Percentiles rank a stretch among this genome's conserved stretches.
These are phyloP conservation scores for Microcebus lehilahytsara DNA, from an alignment of 2,113 vertebrate species.

Conservation along the genomic window DNA sequence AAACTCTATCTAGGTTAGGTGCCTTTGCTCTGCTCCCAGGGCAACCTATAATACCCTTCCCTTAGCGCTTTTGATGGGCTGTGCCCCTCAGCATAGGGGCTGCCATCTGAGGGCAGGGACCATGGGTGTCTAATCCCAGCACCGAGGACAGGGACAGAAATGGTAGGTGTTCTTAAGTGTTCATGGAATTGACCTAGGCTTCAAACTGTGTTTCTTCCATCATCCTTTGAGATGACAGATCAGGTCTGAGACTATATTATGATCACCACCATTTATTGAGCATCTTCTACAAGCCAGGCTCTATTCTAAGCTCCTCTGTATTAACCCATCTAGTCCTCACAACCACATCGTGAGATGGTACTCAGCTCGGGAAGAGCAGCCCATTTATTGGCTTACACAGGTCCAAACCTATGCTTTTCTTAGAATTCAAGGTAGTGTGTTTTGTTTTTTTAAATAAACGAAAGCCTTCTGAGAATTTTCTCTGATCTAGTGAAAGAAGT, in stretches of 20 bases:
- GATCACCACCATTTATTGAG: neutral
- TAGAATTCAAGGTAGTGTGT: neutral
- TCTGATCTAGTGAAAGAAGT: neutral
- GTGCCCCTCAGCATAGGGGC: neutral
- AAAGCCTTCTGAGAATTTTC: constrained; percentile 23
- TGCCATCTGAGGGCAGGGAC: neutral
- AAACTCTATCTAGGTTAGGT: fast-evolving
- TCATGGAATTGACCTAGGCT: neutral
- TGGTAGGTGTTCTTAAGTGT: neutral
- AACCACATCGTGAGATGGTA: neutral
- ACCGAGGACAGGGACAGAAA: neutral
- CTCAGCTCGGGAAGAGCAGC: neutral
- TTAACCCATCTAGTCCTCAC: neutral
- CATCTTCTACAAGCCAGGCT: neutral
- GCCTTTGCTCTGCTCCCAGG: neutral
- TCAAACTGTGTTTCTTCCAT: neutral
- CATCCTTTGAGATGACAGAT: neutral
- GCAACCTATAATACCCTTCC: neutral
- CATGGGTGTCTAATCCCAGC: too few species aligned
- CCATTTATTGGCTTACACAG: too few species aligned
- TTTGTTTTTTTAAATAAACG: neutral
- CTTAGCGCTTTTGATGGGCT: neutral
- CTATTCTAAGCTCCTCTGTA: neutral
- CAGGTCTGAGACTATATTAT: neutral
- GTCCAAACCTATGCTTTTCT: neutral